Base-by-base conservation (phyloP, 2,113 vertebrate species). In the Lepidothrix coronata region DNA sequence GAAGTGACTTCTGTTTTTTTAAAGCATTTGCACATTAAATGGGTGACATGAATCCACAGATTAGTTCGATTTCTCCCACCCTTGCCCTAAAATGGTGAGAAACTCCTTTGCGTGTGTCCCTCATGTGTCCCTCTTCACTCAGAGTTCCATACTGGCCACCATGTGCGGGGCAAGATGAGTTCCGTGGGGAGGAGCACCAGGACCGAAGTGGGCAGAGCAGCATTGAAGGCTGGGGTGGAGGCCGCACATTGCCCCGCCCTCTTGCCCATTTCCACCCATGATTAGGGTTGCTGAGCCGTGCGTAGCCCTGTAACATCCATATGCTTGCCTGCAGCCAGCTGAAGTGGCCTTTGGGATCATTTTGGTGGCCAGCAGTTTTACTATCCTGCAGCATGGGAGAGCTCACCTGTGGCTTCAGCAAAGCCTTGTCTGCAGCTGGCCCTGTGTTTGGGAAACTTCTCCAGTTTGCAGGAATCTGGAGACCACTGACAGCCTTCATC, bases 71-170 rank as follows among this genome's bases (percentile, higher is more conserved):
- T 72, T 24, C 52, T 57, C 11, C 20, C 61, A 55, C 2, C 2
- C 5, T 14, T 46, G 27, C 48, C 43, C 39, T 71, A 12, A 67
- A 93, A 52, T 7, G 11, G 8, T 4, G 7, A 87, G 74, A 82
- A 94, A 19, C 23, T 43, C 24, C 62, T 85, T 67, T 2, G 12
- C 12, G 5, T 2, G 7, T 17, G 14, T 6, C n/a, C 33, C 24
- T 70, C 11, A 5, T 2, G 8, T 12, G 14, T 6, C 33, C 30
- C 27, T 70, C 28, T 51, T 83, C 19, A 24, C 18, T 51, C 23
- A 10, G 8, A 51, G 25, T 51, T 61, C 16, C 19, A 33, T 0
- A 0, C 51, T 21, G 14, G 6, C 13, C 31, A 10, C 28, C 0
- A 0, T 22, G 30, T 33, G 11, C 5, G 12, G 23, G 55, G 28